Conservation (phyloP, 1,140 invertebrate species). For the Chelonus insularis region DNA sequence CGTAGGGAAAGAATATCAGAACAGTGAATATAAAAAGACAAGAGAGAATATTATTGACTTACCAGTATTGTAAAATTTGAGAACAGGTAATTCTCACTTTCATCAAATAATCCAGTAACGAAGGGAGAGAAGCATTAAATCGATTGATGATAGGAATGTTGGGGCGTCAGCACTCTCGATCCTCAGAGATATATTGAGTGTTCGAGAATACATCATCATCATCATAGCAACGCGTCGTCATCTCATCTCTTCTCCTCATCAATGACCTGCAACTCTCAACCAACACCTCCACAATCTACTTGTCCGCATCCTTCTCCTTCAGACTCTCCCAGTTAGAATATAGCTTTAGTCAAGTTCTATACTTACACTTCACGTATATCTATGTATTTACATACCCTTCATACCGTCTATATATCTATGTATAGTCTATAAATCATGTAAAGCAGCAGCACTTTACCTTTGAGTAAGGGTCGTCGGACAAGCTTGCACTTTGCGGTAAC, state of each 20-base stretch:
- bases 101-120: slow-evolving; percentile 2
- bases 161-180: slow-evolving; percentile 7
- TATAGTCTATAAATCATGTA: background rate
- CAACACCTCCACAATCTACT: slow-evolving; percentile 11
- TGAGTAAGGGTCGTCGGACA: background rate
- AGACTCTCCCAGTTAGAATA: too few relatives aligned
- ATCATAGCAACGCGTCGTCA: slow-evolving; percentile 4
- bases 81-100: background rate
- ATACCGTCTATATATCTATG: background rate
- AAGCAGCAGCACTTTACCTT: background rate
- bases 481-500: background rate
- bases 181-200: background rate
- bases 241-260: background rate
- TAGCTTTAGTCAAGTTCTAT: too few relatives aligned
- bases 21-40: background rate
- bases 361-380: background rate
- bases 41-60: background rate
- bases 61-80: background rate
- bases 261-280: slow-evolving; percentile 5
- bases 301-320: background rate
- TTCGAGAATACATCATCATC: slow-evolving; percentile 1
- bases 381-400: background rate
- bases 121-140: slow-evolving; percentile 2
- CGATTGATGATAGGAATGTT: slow-evolving; percentile 11
- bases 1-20: background rate